Conservation (phyloP, 2,113 vertebrate species). For the Equus quagga region DNA sequence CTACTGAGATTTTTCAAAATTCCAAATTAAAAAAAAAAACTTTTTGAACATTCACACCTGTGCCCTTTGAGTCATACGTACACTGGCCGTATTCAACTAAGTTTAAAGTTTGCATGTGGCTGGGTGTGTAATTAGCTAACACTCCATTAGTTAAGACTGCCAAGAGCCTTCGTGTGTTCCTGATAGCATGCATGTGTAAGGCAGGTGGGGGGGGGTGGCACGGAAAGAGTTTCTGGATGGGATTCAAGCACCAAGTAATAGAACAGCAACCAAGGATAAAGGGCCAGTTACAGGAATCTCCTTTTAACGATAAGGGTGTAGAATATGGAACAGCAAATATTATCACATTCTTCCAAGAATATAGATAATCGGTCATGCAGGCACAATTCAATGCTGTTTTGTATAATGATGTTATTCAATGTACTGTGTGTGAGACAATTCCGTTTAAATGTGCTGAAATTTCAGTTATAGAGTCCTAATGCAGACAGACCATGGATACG, state of each 20-base stretch:
- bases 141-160: background rate
- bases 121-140: background rate
- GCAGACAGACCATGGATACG: slow-evolving; percentile 2
- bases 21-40: background rate
- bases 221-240: slow-evolving; percentile 1
- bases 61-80: background rate
- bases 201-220: background rate
- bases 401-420: slow-evolving; percentile 67
- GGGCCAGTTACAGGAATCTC: slow-evolving; percentile 43
- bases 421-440: slow-evolving; percentile 45
- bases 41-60: background rate
- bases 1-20: slow-evolving; percentile 58
- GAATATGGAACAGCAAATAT: slow-evolving; percentile 64
- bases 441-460: slow-evolving; percentile 64
- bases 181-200: background rate
- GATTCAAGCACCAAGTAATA: background rate
- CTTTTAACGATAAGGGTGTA: slow-evolving; percentile 56
- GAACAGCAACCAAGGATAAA: slow-evolving; percentile 50
- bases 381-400: slow-evolving; percentile 63
- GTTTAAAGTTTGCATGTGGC: slow-evolving; percentile 36
- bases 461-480: slow-evolving; percentile 57
- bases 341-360: slow-evolving; percentile 67
- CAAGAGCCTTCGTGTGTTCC: background rate
- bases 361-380: slow-evolving; percentile 60
- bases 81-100: slow-evolving; percentile 4